Evolutionary conservation across 2,888 invertebrate species (phyloP).

Genomic region (Polyploca ridens): DNA sequence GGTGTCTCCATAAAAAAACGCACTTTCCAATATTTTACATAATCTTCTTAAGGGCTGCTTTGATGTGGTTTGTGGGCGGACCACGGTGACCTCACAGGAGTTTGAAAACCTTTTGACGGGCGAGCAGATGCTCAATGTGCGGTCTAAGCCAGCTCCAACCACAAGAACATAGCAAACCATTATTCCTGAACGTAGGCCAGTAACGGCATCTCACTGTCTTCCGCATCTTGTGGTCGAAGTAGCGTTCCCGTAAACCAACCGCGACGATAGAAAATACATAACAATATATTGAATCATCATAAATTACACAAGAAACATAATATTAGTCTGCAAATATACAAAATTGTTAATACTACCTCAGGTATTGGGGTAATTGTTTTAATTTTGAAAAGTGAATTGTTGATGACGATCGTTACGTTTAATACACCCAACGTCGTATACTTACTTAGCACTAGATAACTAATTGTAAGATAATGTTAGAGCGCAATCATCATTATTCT

Average conservation of each 20-base stretch:
- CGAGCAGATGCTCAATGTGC: conserved; percentile 20
- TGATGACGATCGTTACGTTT: too few relatives aligned
- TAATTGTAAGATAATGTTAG: conserved; percentile 44
- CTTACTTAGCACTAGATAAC: conserved; percentile 24
- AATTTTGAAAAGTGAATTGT: too few relatives aligned
- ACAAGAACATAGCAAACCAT: conserved; percentile 29
- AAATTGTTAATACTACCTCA: background rate
- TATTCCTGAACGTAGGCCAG: conserved; percentile 26
- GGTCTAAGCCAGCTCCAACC: conserved; percentile 23
- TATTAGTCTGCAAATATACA: background rate
- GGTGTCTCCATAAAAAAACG: background rate
- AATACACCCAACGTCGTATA: too few relatives aligned
- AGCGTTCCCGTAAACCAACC: conserved; percentile 28
- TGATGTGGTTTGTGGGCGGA: conserved; percentile 12
- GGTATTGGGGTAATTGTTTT: background rate
- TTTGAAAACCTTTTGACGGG: conserved; percentile 2
- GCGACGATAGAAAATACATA: conserved; percentile 17
- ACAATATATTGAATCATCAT: conserved; percentile 11
- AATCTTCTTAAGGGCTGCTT: background rate
- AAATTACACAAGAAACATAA: background rate
- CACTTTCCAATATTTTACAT: background rate
- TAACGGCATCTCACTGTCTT: conserved; percentile 43
- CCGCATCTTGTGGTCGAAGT: conserved; percentile 40
- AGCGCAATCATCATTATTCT: conserved; percentile 53
- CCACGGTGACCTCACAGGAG: background rate